phyloP scores from a whole-genome alignment of 2,888 invertebrate genomes.

The Hartigia nigra region DNA sequence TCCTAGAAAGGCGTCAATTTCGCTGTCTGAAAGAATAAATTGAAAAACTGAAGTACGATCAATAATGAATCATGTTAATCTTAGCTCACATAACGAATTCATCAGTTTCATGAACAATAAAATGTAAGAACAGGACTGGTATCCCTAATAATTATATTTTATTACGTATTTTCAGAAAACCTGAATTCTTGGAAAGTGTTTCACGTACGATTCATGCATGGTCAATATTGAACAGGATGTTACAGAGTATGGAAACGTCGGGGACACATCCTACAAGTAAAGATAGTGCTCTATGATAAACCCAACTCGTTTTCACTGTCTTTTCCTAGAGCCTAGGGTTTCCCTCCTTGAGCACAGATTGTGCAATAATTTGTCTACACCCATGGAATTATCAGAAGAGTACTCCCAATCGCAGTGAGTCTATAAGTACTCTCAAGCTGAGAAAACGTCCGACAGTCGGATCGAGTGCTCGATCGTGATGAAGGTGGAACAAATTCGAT shows the following conservation, averaged over 20 bases:
- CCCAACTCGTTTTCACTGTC: background rate
- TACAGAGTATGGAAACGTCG: constrained; percentile 30
- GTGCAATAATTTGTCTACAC: constrained; percentile 8
- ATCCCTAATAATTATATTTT: background rate
- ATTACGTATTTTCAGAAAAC: background rate
- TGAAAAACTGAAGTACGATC: background rate
- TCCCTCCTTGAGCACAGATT: constrained; percentile 8
- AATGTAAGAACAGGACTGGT: background rate
- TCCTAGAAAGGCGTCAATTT: constrained; percentile 51
- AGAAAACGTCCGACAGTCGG: background rate
- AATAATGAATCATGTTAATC: background rate
- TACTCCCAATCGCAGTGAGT: background rate
- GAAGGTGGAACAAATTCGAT: background rate
- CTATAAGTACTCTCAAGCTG: background rate
- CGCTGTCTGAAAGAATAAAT: constrained; percentile 38
- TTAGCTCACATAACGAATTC: background rate
- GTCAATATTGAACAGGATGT: constrained; percentile 62
- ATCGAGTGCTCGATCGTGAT: background rate
- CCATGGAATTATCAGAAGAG: constrained; percentile 12
- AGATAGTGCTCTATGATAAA: constrained; percentile 28
- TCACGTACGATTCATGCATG: constrained; percentile 40
- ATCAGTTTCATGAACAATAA: too few species aligned
- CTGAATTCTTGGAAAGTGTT: constrained; percentile 2
- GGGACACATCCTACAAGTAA: constrained; percentile 11
- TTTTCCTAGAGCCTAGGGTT: background rate